Base-by-base conservation (phyloP, 2,797 vertebrate genomes). In the Streptopelia turtur region DNA sequence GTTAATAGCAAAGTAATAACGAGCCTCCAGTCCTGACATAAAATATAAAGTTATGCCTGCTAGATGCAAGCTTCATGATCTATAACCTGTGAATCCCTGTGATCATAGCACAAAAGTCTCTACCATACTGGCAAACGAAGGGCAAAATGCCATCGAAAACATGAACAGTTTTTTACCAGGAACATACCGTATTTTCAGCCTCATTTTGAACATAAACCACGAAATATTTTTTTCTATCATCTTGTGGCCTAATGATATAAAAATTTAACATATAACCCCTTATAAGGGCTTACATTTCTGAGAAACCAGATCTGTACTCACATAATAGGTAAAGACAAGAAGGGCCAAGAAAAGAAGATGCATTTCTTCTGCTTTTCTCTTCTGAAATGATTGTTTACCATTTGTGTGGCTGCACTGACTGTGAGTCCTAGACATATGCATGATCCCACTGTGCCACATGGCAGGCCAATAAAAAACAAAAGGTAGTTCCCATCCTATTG, bases 1-100 rank as follows among this genome's bases (percentile, higher is more conserved):
- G 98, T 98, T 98, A 98, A 98, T 97, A 98, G 97, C 96, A 97
- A 97, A 97, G 97, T 97, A 97, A 98, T 98, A 98, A 97, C 95
- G 95, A 97, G 96, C 92, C 94, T 97, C 96, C 90, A 96, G 97
- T 95, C 95, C 97, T 97, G 97, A 98, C 97, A 98, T 98, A 98
- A 98, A 98, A 98, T 97, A 98, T 93, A 97, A 98, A 98, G 97
- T 97, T 97, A 97, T 97, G 97, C 96, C 87, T 95, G 94, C 96
- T 96, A 69, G 53, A 95, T 93, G 93, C 87, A 95, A 95, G 96
- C 96, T 87, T 95, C 83, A 75, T 95, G 94, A 98, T 98, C 93
- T 95, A 96, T 96, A 97, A 96, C 96, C 94, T 87, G 91, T 87
- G 91, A 96, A 95, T n/a, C 84, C 93, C 81, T 81, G 41, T 75